These are phyloP conservation scores for Oenanthe oenanthe DNA, from an alignment of 2,113 vertebrate genomes.

Conservation along the genomic window DNA sequence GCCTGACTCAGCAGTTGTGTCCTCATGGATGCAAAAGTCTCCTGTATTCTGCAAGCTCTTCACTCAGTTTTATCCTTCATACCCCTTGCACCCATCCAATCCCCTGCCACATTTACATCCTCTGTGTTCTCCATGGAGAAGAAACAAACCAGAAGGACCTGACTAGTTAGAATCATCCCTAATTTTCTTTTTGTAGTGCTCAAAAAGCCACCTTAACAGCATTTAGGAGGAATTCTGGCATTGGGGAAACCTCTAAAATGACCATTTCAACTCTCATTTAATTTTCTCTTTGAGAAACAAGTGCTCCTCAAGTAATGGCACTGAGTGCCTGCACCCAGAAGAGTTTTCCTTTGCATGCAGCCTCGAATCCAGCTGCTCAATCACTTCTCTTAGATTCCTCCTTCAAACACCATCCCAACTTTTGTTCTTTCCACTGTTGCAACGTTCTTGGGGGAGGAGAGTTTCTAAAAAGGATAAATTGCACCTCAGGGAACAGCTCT, in stretches of 20 bases:
- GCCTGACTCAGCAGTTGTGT: not conserved
- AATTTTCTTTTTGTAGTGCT: not conserved
- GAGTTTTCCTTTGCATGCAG: not conserved
- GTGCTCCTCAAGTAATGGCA: not conserved
- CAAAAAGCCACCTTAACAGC: not conserved
- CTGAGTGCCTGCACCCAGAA: not conserved
- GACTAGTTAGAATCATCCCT: fast-evolving
- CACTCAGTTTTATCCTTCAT: not conserved
- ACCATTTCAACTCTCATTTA: not conserved
- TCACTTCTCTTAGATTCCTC: not conserved
- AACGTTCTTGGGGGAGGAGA: conserved; percentile 9
- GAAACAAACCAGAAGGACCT: fast-evolving
- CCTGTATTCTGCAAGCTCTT: not conserved
- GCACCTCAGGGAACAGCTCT: conserved; percentile 37
- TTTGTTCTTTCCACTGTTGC: conserved; percentile 27
- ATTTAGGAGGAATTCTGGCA: not conserved
- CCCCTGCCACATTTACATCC: not conserved
- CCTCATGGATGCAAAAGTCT: not conserved
- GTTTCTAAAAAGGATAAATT: conserved; percentile 49
- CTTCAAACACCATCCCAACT: not conserved
- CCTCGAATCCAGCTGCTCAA: not conserved
- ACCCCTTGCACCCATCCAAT: not conserved
- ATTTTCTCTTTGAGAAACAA: not conserved
- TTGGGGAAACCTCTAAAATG: not conserved
- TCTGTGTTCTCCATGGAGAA: fast-evolving